These are phyloP conservation scores for Synergus umbraculus DNA, from an alignment of 2,888 invertebrate species.

Conservation along the genomic window DNA sequence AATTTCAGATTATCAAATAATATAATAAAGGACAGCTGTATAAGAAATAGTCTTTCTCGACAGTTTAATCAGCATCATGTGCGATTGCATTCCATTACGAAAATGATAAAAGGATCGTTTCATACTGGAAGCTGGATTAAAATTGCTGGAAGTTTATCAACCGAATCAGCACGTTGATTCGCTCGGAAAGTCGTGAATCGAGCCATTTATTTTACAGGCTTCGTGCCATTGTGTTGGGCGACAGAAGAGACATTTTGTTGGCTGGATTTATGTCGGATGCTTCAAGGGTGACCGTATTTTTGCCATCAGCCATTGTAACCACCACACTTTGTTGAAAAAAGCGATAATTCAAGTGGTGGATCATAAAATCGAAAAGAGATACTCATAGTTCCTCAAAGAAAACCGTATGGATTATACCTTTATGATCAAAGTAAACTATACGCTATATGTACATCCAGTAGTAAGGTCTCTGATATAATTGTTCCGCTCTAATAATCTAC, in stretches of 20 bases:
- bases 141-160: constrained; percentile 68
- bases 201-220: constrained; percentile 69
- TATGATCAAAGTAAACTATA: not conserved
- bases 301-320: not conserved
- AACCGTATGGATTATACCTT: not conserved
- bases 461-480: not conserved
- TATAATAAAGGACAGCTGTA: not conserved
- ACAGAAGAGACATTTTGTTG: constrained; percentile 33
- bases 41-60: not conserved
- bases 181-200: constrained; percentile 63
- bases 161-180: constrained; percentile 49
- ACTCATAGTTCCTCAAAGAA: not conserved
- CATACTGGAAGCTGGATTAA: constrained; percentile 56
- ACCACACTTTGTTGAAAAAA: not conserved
- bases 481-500: constrained; percentile 26
- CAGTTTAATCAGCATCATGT: not conserved
- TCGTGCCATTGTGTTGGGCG: constrained; percentile 40
- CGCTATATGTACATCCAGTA: not conserved
- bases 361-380: not conserved
- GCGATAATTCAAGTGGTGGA: not conserved
- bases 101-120: constrained; percentile 37
- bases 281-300: constrained; percentile 20
- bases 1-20: not conserved
- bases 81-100: not conserved
- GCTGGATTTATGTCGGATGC: constrained; percentile 20